phyloP scores from a whole-genome alignment of 1,140 invertebrate species.

The Listronotus oregonensis region DNA sequence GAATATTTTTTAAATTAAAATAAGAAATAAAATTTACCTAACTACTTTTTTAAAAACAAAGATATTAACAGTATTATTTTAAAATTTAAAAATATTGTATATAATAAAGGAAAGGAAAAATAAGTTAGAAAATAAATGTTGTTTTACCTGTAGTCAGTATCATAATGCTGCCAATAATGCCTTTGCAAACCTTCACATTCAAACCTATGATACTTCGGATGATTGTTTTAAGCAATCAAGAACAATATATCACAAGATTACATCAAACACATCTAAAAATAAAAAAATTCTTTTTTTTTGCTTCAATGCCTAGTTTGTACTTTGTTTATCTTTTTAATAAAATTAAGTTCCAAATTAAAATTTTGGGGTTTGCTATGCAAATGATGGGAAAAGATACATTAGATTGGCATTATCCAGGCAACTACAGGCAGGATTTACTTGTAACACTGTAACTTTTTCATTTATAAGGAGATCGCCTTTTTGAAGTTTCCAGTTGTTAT shows the following conservation, averaged over 20 bases:
- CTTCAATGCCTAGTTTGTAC: too few species aligned
- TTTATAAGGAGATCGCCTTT: slow-evolving; percentile 25
- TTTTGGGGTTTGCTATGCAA: slow-evolving; percentile 12
- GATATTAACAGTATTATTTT: too few species aligned
- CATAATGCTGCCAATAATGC: slow-evolving; percentile 33
- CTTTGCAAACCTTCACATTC: slow-evolving; percentile 39
- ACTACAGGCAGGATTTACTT: slow-evolving; percentile 28
- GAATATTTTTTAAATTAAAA: too few species aligned
- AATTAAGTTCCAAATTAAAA: slow-evolving; percentile 19
- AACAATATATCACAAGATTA: slow-evolving; percentile 33
- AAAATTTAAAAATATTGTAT: too few species aligned
- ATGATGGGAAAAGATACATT: slow-evolving; percentile 33
- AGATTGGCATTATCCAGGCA: slow-evolving; percentile 16
- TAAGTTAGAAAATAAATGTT: too few species aligned
- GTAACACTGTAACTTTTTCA: slow-evolving; percentile 28
- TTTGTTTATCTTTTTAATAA: too few species aligned
- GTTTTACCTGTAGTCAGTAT: slow-evolving; percentile 31
- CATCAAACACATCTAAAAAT: slow-evolving; percentile 34
- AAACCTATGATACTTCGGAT: slow-evolving; percentile 24
- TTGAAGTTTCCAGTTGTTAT: slow-evolving; percentile 7
- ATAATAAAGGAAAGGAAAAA: too few species aligned
- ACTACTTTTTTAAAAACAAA: too few species aligned
- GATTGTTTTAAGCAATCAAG: slow-evolving; percentile 17
- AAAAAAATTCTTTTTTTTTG: too few species aligned
- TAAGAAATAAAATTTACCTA: too few species aligned